Evolutionary conservation across 2,113 vertebrate genomes (phyloP).

Genomic region (Hippoglossus stenolepis): DNA sequence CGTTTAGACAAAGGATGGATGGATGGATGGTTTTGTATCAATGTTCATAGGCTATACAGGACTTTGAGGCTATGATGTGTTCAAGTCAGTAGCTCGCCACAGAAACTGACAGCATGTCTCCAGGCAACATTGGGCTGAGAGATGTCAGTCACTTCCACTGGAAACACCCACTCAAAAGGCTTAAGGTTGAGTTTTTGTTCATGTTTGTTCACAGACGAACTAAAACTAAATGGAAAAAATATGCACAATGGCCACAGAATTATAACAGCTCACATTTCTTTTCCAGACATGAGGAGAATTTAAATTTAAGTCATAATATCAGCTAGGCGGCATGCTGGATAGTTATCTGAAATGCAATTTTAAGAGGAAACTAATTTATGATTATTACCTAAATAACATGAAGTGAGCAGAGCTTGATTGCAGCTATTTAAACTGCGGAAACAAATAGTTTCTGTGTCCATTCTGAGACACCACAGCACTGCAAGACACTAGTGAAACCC

Average conservation of each 20-base stretch:
- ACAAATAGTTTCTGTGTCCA: not conserved
- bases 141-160: not conserved
- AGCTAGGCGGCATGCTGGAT: not conserved
- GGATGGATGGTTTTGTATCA: too few relatives aligned
- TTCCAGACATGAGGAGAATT: not conserved
- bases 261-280: not conserved
- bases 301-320: not conserved
- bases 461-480: not conserved
- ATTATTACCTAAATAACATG: not conserved
- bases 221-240: too few relatives aligned
- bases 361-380: too few relatives aligned
- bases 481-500: not conserved
- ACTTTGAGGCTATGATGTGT: not conserved
- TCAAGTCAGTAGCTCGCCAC: too few relatives aligned
- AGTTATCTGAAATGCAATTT: not conserved
- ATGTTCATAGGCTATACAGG: not conserved
- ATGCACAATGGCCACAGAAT: not conserved
- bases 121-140: not conserved
- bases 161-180: not conserved
- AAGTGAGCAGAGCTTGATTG: not conserved
- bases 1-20: too few relatives aligned
- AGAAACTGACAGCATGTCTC: not conserved
- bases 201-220: too few relatives aligned
- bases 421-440: not conserved
- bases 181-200: not conserved